phyloP scores from a whole-genome alignment of 2,888 invertebrate species.

The Octonoba sinensis region DNA sequence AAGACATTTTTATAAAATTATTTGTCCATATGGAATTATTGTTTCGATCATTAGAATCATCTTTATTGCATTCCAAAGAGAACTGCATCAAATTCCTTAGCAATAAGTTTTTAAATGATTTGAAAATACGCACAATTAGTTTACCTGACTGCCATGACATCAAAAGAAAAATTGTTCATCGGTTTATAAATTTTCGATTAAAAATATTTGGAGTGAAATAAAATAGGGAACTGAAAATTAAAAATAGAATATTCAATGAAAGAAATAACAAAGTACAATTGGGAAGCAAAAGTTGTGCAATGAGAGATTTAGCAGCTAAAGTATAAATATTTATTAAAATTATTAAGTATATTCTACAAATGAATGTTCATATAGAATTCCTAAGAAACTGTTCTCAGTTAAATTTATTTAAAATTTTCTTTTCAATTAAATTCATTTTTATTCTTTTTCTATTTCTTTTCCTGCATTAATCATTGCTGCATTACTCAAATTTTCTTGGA shows the following conservation, averaged over 20 bases:
- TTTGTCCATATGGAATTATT: not conserved
- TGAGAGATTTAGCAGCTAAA: not conserved
- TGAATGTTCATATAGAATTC: too few relatives aligned
- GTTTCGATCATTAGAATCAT: not conserved
- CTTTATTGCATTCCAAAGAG: not conserved
- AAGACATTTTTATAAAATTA: not conserved
- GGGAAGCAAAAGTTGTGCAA: not conserved
- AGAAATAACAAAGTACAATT: not conserved
- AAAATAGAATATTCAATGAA: not conserved
- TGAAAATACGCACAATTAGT: not conserved
- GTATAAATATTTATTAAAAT: not conserved
- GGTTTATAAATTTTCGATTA: not conserved
- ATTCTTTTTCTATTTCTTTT: too few relatives aligned
- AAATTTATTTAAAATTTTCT: too few relatives aligned
- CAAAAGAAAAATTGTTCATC: not conserved
- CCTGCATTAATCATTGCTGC: too few relatives aligned
- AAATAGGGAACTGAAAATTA: not conserved
- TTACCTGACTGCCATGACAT: not conserved
- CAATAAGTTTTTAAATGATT: not conserved
- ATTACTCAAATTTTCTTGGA: too few relatives aligned
- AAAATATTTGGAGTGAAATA: conserved; percentile 1
- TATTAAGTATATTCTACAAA: too few relatives aligned
- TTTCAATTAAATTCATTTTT: too few relatives aligned
- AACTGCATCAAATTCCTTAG: not conserved
- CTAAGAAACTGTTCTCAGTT: too few relatives aligned